phyloP scores from a whole-genome alignment of 2,888 invertebrate species.

The Penaeus monodon region DNA sequence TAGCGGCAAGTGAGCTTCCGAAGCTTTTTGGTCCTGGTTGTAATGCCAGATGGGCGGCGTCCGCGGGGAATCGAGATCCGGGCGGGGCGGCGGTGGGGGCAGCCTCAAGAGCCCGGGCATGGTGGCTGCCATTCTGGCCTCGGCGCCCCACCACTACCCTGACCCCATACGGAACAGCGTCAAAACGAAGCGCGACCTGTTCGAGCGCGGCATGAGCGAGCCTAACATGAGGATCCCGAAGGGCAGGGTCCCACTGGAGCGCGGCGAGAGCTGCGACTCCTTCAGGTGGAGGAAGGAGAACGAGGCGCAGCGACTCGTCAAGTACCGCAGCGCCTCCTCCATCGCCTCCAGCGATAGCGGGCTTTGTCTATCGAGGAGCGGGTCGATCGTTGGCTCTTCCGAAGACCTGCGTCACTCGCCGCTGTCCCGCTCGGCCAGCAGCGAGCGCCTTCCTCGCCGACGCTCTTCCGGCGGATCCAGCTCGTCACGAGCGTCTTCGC shows the following conservation, averaged over 20 bases:
- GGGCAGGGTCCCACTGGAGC: slow-evolving; percentile 15
- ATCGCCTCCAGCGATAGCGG: slow-evolving; percentile 58
- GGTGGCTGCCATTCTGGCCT: slow-evolving; percentile 61
- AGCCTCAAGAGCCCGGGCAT: slow-evolving; percentile 57
- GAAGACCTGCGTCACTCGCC: slow-evolving; percentile 50
- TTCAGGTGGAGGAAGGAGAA: slow-evolving; percentile 46
- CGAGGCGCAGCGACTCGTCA: slow-evolving; percentile 52
- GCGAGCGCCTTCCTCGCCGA: slow-evolving; percentile 39
- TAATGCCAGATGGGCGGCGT: slow-evolving; percentile 40
- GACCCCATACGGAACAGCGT: slow-evolving; percentile 19
- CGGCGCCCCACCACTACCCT: slow-evolving; percentile 30
- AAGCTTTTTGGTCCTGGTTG: background rate
- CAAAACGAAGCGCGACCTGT: slow-evolving; percentile 43
- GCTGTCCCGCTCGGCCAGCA: slow-evolving; percentile 47
- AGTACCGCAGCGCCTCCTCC: slow-evolving; percentile 57
- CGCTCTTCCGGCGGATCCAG: slow-evolving; percentile 39
- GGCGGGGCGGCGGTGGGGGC: slow-evolving; percentile 12
- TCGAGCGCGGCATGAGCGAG: slow-evolving; percentile 57
- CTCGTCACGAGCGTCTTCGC: slow-evolving; percentile 24
- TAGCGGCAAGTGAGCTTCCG: too few relatives aligned
- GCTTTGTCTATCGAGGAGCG: slow-evolving; percentile 43
- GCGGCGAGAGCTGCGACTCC: slow-evolving; percentile 49
- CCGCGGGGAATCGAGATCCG: background rate
- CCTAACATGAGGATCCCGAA: slow-evolving; percentile 22
- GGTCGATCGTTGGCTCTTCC: slow-evolving; percentile 2